Evolutionary conservation across 2,888 invertebrate species (phyloP), one percentile per base, ranked within the genome.

Genomic region (Sycophila texana): DNA sequence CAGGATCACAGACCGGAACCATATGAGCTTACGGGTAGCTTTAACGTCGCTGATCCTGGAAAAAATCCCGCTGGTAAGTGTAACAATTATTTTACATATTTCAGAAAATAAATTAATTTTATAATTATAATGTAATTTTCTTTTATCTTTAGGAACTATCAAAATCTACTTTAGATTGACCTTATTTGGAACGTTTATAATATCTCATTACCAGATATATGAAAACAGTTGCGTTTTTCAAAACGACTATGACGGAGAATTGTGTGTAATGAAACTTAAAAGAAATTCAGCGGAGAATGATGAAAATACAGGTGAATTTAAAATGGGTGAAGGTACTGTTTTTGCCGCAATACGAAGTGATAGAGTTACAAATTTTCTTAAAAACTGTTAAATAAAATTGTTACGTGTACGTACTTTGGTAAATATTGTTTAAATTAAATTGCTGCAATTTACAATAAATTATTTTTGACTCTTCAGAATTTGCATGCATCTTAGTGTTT

Each of bases 21-120:
- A 0, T 89, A 87, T 81, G 76, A 76, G 12, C 79, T 88, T 22
- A 84, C 83, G 18, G 87, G 87, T 13, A 83, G 74, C 7, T 87
- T 85, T 79, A 82, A 86, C 20, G 77, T 90, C 1, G 13, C 77
- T 1, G 90, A 90, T 79, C 86, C 88, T 0, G 90, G 90, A 0
- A 85, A 85, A 68, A 88, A 89, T 83, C 85, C 85, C 1, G 83
- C 83, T 20, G 82, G 82, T 82, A 53, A 53, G 53, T 4, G 16
- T 53, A 14, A 51, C 14, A 51, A 53, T 53, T 53, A 14, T 10
- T 10, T 39, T 10, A 39, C 39, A 10, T 10, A 39, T 39, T 39
- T 53, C n/a, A 53, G 16, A 16, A 0, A 16, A 26, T 22, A 18
- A 18, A n/a, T 18, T 26, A 12, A 30, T n/a, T 12, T n/a, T 67